phyloP scores from a whole-genome alignment of 2,113 vertebrate species.

The Lontra canadensis region DNA sequence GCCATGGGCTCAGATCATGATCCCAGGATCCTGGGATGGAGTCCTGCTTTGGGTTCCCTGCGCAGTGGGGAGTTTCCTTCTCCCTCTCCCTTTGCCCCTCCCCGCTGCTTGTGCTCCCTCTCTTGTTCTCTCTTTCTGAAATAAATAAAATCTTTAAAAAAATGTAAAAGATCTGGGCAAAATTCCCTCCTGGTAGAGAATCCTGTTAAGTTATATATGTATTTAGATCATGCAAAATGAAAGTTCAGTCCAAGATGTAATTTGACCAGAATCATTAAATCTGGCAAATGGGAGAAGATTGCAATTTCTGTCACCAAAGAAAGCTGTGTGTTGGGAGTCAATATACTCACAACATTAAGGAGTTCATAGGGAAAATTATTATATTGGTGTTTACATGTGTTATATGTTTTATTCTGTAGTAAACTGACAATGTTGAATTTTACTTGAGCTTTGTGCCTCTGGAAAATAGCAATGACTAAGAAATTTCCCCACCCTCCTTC shows the following conservation, averaged over 20 bases:
- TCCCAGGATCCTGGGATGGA: not conserved
- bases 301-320: not conserved
- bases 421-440: not conserved
- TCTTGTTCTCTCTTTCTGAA: not conserved
- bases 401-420: not conserved
- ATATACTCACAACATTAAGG: not conserved
- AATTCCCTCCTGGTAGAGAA: not conserved
- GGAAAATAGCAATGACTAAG: not conserved
- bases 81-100: too few relatives aligned
- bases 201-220: not conserved
- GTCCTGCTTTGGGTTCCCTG: not conserved
- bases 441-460: not conserved
- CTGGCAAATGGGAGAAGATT: not conserved
- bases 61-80: not conserved
- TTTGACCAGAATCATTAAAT: not conserved
- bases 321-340: not conserved
- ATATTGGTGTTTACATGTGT: not conserved
- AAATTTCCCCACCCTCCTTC: not conserved
- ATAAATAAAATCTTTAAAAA: not conserved
- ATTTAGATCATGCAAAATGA: not conserved
- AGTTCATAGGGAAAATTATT: not conserved
- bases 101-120: not conserved
- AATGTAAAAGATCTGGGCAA: not conserved
- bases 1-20: not conserved
- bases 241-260: not conserved